phyloP scores from a whole-genome alignment of 2,797 vertebrate genomes.

The Alfaro cultratus region DNA sequence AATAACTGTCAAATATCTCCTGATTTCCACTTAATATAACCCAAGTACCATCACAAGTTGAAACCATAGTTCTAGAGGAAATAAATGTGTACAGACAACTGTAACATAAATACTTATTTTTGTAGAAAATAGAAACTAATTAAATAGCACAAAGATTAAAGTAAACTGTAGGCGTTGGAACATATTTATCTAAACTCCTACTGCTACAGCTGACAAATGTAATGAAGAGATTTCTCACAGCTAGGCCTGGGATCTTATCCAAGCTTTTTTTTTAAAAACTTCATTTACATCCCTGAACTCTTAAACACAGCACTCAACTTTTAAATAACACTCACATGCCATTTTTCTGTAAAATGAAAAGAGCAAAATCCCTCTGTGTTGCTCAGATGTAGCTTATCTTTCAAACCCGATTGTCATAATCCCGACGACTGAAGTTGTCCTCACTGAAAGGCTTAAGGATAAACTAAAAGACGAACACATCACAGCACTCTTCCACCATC shows the following conservation, averaged over 20 bases:
- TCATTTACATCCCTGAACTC: slow-evolving; percentile 12
- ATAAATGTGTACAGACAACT: background rate
- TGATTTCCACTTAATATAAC: background rate
- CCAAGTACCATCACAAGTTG: background rate
- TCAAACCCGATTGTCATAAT: slow-evolving; percentile 35
- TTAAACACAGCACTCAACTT: slow-evolving; percentile 17
- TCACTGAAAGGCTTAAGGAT: slow-evolving; percentile 38
- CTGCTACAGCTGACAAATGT: background rate
- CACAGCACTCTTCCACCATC: slow-evolving; percentile 4
- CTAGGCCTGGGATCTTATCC: background rate
- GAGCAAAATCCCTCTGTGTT: background rate
- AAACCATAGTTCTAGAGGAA: background rate
- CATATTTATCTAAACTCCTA: slow-evolving; percentile 8
- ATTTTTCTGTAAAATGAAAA: slow-evolving; percentile 9
- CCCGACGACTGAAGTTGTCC: slow-evolving; percentile 31
- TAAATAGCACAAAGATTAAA: background rate
- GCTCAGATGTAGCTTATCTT: slow-evolving; percentile 37
- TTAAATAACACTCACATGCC: slow-evolving; percentile 14
- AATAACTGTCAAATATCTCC: background rate
- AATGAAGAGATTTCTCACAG: slow-evolving; percentile 14
- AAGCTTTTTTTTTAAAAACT: slow-evolving; percentile 11
- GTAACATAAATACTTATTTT: background rate
- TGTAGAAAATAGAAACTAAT: background rate
- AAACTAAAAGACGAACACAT: slow-evolving; percentile 49
- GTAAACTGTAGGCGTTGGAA: background rate